Evolutionary conservation across 2,888 invertebrate genomes (phyloP), one percentile per base, ranked within the genome.

Genomic region (Seira sanloemensis): DNA sequence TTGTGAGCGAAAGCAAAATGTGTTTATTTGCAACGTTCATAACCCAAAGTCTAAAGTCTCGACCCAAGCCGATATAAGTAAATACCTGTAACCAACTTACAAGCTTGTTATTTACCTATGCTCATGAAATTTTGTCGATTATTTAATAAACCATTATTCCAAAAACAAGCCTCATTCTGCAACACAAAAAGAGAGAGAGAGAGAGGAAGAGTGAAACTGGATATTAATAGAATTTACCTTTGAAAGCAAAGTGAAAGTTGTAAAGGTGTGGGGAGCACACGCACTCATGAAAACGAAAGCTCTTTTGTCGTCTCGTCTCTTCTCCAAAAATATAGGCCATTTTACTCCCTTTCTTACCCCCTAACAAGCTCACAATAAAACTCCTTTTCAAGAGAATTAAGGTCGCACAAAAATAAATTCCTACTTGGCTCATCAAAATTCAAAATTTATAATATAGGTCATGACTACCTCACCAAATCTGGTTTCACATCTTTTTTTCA

Each of bases 121-220:
- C n/a, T n/a, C n/a, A n/a, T n/a, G n/a, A 37, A 37, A 50, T 46
- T 50, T n/a, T 27, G 27, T 2, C 1, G 0, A 9, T 18, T n/a
- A 9, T 78, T 58, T 19, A 71, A 81, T 71, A 81, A 81, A 81
- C 76, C 81, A 81, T 81, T 81, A 69, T 81, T 50, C 69, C 54
- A 25, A 2, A 0, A 2, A 0, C 24, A 66, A 16, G 76, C 81
- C 81, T 81, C 81, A 75, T 18, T 21, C 16, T 50, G 18, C 68
- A 37, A 27, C 16, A 68, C 24, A n/a, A 7, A 73, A 27, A 27
- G 69, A n/a, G 7, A 25, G 1, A n/a, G n/a, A n/a, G 37, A 37
- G 37, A 37, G 12, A 37, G 37, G 12, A 37, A 12, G 37, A 12
- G 37, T 12, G 37, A 37, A 37, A 7, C 37, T 58, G 16, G 58